Percentiles rank a stretch among this genome's conserved stretches.
Evolutionary conservation across 2,797 vertebrate genomes (phyloP).

Genomic region (Aotus griseimembra): DNA sequence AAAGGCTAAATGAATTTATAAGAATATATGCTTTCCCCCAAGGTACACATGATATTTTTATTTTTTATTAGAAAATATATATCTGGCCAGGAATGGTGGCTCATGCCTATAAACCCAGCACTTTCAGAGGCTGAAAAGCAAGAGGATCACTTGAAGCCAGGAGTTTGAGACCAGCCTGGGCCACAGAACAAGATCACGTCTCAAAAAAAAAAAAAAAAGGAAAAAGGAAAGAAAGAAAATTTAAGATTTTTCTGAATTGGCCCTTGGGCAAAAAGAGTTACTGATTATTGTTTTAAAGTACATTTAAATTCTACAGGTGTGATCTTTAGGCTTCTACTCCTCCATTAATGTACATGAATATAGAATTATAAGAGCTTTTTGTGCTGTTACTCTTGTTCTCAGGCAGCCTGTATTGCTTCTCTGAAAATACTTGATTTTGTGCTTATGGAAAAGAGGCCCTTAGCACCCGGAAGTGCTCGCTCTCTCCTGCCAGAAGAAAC

Average conservation of each 20-base stretch:
- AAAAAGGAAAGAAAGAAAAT: not conserved
- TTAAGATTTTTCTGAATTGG: not conserved
- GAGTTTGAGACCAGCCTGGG: not conserved
- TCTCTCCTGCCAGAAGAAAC: not conserved
- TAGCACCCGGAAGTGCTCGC: not conserved
- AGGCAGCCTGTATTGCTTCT: not conserved
- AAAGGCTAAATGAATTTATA: conserved; percentile 5
- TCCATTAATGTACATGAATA: not conserved
- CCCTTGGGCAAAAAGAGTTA: conserved; percentile 33
- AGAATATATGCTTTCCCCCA: not conserved
- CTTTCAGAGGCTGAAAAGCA: not conserved
- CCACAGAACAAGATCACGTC: not conserved
- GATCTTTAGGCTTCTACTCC: not conserved
- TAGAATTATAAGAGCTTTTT: not conserved
- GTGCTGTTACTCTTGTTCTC: not conserved
- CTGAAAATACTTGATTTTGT: conserved; percentile 10
- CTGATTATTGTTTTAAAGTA: conserved; percentile 25
- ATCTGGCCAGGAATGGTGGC: not conserved
- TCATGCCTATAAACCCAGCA: not conserved
- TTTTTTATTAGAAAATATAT: conserved; percentile 5
- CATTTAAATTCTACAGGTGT: conserved; percentile 39
- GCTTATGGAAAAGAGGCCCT: not conserved
- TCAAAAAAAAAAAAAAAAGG: not conserved
- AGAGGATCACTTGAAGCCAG: not conserved
- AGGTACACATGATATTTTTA: not conserved